phyloP scores from a whole-genome alignment of 2,797 vertebrate genomes.

The Paguma larvata region DNA sequence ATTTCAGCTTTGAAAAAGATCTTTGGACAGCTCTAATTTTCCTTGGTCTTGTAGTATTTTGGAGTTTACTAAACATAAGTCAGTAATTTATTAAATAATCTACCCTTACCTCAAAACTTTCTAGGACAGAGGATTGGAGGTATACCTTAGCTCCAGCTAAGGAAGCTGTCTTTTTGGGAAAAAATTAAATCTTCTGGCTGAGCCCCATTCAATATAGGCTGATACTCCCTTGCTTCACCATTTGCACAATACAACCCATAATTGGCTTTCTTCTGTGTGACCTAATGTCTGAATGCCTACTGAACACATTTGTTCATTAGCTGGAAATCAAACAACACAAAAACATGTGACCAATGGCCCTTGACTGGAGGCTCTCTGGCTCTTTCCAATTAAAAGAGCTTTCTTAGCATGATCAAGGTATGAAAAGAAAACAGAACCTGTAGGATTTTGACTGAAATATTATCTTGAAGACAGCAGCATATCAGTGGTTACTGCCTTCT shows the following conservation, averaged over 20 bases:
- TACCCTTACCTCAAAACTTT: neutral
- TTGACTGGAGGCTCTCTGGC: neutral
- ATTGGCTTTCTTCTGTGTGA: neutral
- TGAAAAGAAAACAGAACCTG: constrained; percentile 22
- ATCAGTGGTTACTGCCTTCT: neutral
- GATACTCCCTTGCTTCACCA: neutral
- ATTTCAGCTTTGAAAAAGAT: constrained; percentile 51
- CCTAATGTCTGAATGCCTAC: neutral
- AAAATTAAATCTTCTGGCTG: neutral
- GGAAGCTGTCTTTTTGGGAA: neutral
- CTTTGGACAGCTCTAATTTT: neutral
- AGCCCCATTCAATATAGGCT: neutral
- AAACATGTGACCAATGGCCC: neutral
- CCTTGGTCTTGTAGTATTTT: neutral
- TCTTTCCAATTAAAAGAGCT: neutral
- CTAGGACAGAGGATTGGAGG: neutral
- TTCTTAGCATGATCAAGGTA: neutral
- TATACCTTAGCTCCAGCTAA: neutral
- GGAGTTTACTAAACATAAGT: neutral
- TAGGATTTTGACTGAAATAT: constrained; percentile 16
- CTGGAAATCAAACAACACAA: constrained; percentile 7
- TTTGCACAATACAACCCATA: neutral
- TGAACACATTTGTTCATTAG: neutral
- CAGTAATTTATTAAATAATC: neutral
- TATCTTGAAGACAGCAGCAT: neutral